Base-by-base conservation (phyloP, 2,113 vertebrate genomes). In the Peromyscus californicus region DNA sequence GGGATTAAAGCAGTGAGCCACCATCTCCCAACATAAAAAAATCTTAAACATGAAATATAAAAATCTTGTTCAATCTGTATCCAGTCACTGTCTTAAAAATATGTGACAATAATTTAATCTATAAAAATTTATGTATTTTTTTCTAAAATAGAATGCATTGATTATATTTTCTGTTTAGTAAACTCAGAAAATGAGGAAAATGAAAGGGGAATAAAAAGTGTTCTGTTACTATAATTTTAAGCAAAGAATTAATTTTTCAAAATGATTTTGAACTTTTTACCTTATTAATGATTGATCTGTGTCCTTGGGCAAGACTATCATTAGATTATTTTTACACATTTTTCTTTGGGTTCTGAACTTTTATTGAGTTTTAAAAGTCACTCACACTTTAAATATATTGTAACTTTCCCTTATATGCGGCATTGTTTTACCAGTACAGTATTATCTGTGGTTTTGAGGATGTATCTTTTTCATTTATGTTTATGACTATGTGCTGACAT, bases 211-310 rank as follows among this genome's bases (percentile, higher is more conserved):
- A 89, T 72, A 75, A 69, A 69, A 67, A 0, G 75, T 69, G 29
- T 82, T 89, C 19, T 97, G n/a, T 89, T 88, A 5, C 12, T 59
- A 87, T 5, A 15, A 95, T 61, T 59, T n/a, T 9, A 90, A 42
- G 9, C 5, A 86, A 91, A 93, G 51, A 0, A 48, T 96, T 29
- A 21, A 3, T 5, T 15, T 87, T 96, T 65, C n/a, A 16, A 89
- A 83, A 84, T 72, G 8, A 72, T 26, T 57, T 42, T 93, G 17
- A 97, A 89, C 31, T 22, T 12, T 92, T 94, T 74, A 83, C 26
- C 4, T 48, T 57, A 65, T 83, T 65, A 36, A 93, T 67, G 61
- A 61, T 54, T 78, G 72, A 39, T 31, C n/a, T 36, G 51, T 76
- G 19, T 87, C 29, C 33, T 75, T 36, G 45, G 45, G 7, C 5